Percentiles rank a stretch among this genome's conserved stretches.
Conservation (phyloP, 2,888 invertebrate species). For the Euproctis similis region DNA sequence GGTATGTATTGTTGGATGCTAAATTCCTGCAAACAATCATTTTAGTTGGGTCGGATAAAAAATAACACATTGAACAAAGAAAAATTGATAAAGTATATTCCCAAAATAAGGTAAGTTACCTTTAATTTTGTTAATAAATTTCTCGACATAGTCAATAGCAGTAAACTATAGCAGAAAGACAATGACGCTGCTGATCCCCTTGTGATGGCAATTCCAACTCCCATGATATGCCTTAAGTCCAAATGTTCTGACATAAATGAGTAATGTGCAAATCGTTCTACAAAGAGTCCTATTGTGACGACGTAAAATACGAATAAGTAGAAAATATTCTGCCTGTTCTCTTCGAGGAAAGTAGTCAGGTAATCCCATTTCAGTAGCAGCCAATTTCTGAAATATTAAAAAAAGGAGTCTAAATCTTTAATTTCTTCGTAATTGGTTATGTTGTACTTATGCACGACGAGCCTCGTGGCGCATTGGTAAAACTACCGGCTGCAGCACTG, state of each 20-base stretch:
- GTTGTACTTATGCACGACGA: too few relatives aligned
- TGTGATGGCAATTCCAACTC: constrained; percentile 96
- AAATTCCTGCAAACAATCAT: constrained; percentile 80
- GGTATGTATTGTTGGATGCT: constrained; percentile 96
- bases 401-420: too few relatives aligned
- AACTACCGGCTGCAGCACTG: too few relatives aligned
- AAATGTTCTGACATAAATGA: constrained; percentile 97
- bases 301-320: constrained; percentile 96
- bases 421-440: too few relatives aligned
- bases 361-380: constrained; percentile 88
- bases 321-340: constrained; percentile 96
- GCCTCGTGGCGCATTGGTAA: too few relatives aligned
- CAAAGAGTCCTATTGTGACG: constrained; percentile 93
- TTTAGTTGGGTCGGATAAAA: too few relatives aligned
- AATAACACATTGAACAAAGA: too few relatives aligned
- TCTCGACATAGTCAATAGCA: constrained; percentile 93
- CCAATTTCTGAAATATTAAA: constrained; percentile 78
- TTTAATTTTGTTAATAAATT: constrained; percentile 95
- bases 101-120: too few relatives aligned
- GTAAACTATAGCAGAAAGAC: constrained; percentile 94
- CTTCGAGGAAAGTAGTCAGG: constrained; percentile 93
- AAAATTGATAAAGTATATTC: too few relatives aligned
- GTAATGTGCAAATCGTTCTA: constrained; percentile 96
- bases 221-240: constrained; percentile 96
- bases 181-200: constrained; percentile 95